Conservation (phyloP, 2,113 vertebrate species). For the Pimephales promelas region DNA sequence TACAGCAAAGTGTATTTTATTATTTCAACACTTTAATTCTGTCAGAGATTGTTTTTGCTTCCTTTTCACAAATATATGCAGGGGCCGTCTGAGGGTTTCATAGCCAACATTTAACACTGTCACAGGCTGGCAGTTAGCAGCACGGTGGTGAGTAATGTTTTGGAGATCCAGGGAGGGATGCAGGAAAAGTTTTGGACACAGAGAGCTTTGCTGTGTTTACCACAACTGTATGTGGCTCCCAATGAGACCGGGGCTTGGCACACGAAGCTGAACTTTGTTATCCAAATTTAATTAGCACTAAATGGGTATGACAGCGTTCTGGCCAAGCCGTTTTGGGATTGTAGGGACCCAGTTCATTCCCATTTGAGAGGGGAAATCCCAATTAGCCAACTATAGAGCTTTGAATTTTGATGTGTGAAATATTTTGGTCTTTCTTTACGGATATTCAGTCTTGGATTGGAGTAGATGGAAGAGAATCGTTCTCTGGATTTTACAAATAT, state of each 20-base stretch:
- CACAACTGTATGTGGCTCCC: neutral
- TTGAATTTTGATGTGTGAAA: neutral
- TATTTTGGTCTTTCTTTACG: neutral
- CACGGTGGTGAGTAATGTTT: neutral
- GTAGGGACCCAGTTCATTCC: neutral
- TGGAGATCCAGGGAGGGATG: neutral
- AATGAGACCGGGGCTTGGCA: neutral
- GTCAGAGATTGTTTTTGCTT: constrained; percentile 7
- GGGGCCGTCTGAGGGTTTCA: neutral
- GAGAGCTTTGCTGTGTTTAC: constrained; percentile 11
- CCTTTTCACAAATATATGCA: constrained; percentile 7
- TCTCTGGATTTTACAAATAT: constrained; percentile 16
- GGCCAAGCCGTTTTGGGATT: constrained; percentile 12
- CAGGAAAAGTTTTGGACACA: neutral
- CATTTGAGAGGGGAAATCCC: constrained; percentile 10
- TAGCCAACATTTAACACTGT: neutral
- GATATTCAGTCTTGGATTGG: neutral
- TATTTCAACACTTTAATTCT: constrained; percentile 28
- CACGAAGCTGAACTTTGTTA: constrained; percentile 11
- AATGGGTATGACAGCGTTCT: neutral
- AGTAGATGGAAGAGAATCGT: constrained; percentile 4
- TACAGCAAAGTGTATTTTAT: neutral
- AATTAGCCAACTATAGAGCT: constrained; percentile 7
- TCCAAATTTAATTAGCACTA: constrained; percentile 34
- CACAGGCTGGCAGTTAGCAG: neutral